Evolutionary conservation across 2,888 invertebrate species (phyloP), one percentile per base, ranked within the genome.

Genomic region (Campoletis raptor): DNA sequence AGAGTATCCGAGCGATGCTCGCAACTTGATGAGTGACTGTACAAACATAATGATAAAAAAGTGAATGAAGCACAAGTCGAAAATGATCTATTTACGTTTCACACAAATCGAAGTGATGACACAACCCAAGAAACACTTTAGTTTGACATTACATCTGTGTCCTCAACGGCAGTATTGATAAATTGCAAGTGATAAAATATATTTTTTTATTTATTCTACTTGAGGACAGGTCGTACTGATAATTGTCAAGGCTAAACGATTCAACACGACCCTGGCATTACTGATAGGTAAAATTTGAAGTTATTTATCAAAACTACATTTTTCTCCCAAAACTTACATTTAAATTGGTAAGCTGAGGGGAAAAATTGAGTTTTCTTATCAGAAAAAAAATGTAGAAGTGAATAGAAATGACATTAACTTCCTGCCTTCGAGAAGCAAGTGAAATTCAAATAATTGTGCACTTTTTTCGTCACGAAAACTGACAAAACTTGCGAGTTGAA

Each of bases 231-330:
- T 48, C 76, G 24, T 37, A 61, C 70, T 70, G 85, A 87, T 87
- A 87, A 85, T 85, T 48, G 21, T 54, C 79, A 82, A 85, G 85
- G 83, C 67, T 52, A 42, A 87, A 66, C 12, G 77, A 69, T 48
- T 79, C 69, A 70, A 57, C 48, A 52, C 10, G 37, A 48, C 37
- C 30, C 24, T 52, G 37, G 9, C 30, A 40, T 21, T 30, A 3
- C 24, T 37, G 69, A 69, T 82, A 69, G 57, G 48, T 76, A 76
- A 37, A 76, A 69, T 69, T 69, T 40, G 3, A 10, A 61, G 57
- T 36, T 45, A 70, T 52, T 45, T 24, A 74, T 15, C 5, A 48
- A 81, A 42, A 66, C 37, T 30, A 15, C 18, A 54, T 30, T 30
- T n/a, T 52, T 36, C 24, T 18, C 21, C 30, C 24, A 15, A n/a